Evolutionary conservation across 2,113 vertebrate genomes (phyloP), one percentile per base, ranked within the genome.

Genomic region (Proteles cristata): DNA sequence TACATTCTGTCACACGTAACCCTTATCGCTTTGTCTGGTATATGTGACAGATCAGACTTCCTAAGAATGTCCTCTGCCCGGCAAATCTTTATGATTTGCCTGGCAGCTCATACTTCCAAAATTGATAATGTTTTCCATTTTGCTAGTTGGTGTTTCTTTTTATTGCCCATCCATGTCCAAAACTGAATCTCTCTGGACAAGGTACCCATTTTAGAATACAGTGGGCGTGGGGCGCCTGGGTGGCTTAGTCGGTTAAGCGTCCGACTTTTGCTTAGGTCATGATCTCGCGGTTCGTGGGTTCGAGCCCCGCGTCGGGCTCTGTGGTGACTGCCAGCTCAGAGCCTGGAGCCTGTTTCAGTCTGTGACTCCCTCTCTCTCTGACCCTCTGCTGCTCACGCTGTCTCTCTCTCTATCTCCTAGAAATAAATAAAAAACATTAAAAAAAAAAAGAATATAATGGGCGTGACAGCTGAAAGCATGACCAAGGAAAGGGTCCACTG

Each of bases 121-220:
- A 95, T 77, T 66, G 10, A 63, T 84, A 68, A 74, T 11, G 16
- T 84, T 93, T 93, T 63, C 45, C 39, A 88, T 53, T 82, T 86
- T 92, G 7, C 73, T 74, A 25, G 53, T 50, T 83, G 45, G 15
- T 58, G 4, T 17, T 68, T 26, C 33, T 93, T 96, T 93, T 81
- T 35, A 12, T 61, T 92, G 8, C 48, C 71, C 11, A 55, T 63
- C 39, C 28, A 39, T 12, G 21, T 74, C 77, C 80, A 85, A 95
- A 93, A 86, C 50, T 11, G 26, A 76, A 96, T 71, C n/a, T 96
- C 61, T 81, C 8, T 45, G 55, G 90, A 66, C 14, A 82, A 76
- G 7, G 4, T 33, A 31, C 35, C 48, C 35, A 35, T 69, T 68
- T 82, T 79, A 58, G 69, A 84, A 81, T 35, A 69, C 21, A 43